A percentile compares a stretch with the other conserved stretches of the same genome.
Evolutionary conservation across 2,113 vertebrate species (phyloP).

Genomic region (Grallaria varia): DNA sequence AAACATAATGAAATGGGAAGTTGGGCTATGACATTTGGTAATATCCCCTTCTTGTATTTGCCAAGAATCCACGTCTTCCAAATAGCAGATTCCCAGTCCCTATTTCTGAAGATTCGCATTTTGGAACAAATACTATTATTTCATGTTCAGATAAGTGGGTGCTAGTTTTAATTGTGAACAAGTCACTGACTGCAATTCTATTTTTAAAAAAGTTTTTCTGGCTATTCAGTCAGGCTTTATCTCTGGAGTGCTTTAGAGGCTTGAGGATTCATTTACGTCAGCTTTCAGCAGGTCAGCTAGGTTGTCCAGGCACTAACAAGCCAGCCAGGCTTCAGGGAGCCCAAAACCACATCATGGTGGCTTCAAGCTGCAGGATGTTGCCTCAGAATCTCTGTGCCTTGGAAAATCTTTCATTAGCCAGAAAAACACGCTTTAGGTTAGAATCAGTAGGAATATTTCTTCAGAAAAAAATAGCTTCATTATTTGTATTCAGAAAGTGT

Average conservation of each 20-base stretch:
- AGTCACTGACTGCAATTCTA: not conserved
- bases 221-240: not conserved
- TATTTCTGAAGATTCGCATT: not conserved
- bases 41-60: not conserved
- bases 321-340: not conserved
- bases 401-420: not conserved
- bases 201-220: not conserved
- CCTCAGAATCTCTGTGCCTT: not conserved
- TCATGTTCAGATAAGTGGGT: not conserved
- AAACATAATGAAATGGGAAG: not conserved
- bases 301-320: not conserved
- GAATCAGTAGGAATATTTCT: not conserved
- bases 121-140: not conserved
- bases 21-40: not conserved
- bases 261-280: not conserved
- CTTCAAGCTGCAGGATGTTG: not conserved
- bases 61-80: not conserved
- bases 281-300: not conserved
- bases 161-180: not conserved
- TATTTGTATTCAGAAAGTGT: not conserved
- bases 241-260: not conserved
- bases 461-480: not conserved
- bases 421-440: not conserved
- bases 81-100: not conserved
- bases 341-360: not conserved